phyloP scores from a whole-genome alignment of 2,113 vertebrate species.

The Microcebus jonahi region DNA sequence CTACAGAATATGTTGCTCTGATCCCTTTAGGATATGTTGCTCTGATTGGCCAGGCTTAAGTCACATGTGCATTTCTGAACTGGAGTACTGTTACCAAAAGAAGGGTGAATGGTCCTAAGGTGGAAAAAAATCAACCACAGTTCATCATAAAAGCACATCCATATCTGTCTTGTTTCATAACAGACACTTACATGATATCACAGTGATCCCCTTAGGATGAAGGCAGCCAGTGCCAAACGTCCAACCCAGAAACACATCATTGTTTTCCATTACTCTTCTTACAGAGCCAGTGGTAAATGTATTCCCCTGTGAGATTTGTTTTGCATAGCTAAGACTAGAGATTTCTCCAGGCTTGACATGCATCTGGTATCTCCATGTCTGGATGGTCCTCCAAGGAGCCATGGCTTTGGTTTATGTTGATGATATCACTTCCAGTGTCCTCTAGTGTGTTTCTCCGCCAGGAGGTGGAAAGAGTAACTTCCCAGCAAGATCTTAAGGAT shows the following conservation, averaged over 20 bases:
- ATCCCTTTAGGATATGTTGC: background rate
- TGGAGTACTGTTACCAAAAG: background rate
- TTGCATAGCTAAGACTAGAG: background rate
- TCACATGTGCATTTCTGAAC: background rate
- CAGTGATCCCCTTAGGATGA: background rate
- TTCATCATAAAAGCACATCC: background rate
- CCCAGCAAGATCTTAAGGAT: background rate
- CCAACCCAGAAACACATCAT: background rate
- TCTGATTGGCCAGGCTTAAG: background rate
- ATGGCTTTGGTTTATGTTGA: background rate
- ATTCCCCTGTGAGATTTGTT: background rate
- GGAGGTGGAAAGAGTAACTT: slow-evolving; percentile 13
- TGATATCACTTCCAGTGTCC: background rate
- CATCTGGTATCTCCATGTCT: background rate
- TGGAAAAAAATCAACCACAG: background rate
- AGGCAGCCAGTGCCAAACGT: background rate
- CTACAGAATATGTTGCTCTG: background rate
- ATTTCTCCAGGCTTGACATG: background rate
- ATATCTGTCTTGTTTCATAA: background rate
- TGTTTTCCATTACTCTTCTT: background rate
- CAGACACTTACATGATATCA: background rate
- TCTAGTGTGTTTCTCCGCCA: background rate
- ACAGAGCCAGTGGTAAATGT: background rate
- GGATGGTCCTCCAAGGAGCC: background rate
- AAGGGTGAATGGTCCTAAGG: background rate